These are phyloP conservation scores for Bombyx huttoni DNA, from an alignment of 2,888 invertebrate genomes.

Conservation along the genomic window DNA sequence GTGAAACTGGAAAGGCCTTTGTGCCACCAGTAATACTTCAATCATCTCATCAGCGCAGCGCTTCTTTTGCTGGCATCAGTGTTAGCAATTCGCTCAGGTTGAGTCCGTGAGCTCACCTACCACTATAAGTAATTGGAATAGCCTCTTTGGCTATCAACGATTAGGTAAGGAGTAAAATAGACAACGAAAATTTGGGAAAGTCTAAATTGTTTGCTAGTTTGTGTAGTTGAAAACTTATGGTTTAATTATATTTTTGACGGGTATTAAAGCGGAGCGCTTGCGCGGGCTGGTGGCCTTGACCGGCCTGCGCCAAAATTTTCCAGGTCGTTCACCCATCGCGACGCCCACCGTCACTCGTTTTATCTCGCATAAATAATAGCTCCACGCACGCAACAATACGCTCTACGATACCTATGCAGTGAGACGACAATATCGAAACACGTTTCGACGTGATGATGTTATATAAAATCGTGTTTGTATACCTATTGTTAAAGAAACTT, in stretches of 20 bases:
- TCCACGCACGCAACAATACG: conserved; percentile 21
- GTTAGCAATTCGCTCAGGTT: too few species aligned
- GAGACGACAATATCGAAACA: conserved; percentile 16
- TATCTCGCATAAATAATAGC: conserved; percentile 55
- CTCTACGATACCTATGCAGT: conserved; percentile 15
- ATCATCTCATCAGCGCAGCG: too few species aligned
- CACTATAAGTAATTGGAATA: too few species aligned
- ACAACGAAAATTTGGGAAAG: too few species aligned
- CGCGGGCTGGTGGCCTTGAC: conserved; percentile 61
- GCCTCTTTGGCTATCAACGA: too few species aligned
- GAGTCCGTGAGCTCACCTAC: too few species aligned
- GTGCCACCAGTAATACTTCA: too few species aligned
- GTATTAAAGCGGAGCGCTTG: conserved; percentile 27
- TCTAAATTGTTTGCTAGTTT: background rate
- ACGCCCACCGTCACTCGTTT: conserved; percentile 61
- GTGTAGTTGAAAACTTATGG: background rate
- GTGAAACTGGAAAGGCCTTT: too few species aligned
- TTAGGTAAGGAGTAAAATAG: too few species aligned
- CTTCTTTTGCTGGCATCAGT: too few species aligned
- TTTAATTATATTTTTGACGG: conserved; percentile 13
- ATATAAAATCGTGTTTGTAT: conserved; percentile 59
- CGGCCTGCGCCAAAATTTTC: conserved; percentile 71
- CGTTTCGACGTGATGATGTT: conserved; percentile 26
- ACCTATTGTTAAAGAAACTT: conserved; percentile 57
- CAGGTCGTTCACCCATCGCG: conserved; percentile 63